Evolutionary conservation across 1,140 invertebrate genomes (phyloP), one percentile per base, ranked within the genome.

Genomic region (Bilobella aurantiaca): DNA sequence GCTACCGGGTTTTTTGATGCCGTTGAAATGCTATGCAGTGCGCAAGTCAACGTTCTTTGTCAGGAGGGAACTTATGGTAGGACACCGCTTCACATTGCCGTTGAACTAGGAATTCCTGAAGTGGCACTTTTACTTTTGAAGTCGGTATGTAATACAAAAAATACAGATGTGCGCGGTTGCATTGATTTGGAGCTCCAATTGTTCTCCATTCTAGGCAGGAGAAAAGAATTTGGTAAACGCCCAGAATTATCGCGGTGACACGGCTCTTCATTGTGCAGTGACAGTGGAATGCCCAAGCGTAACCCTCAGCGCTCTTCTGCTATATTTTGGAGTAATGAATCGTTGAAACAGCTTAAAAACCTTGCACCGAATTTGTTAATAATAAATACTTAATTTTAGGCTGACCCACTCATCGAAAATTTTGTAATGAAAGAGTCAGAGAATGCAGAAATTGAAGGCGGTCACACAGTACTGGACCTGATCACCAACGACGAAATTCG

Each of bases 211-310:
- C 27, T 46, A n/a, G n/a, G 57, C 5, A 34, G 21, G 8, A 25
- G 5, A 60, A 60, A 42, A 66, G 59, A 34, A 69, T 34, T 57
- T 65, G 37, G 64, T 56, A 18, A 69, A 71, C 47, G 62, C 65
- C 31, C 69, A 71, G 37, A 71, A 71, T 56, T 71, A 71, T 30
- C 32, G 69, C 49, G 69, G 69, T 27, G 69, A 71, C 29, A 71
- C 69, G 0, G 37, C 66, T 18, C 29, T 71, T 14, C 66, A 71
- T 58, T 65, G 58, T 32, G 64, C 69, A 53, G 65, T 57, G n/a
- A 64, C 49, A 31, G 47, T 37, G 25, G 65, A 62, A 3, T 57
- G 64, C 28, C 53, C 60, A 28, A 64, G 56, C n/a, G 8, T 18
- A 8, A 8, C 5, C 12, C 34, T 68, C 18, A 63, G 65, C 63